phyloP scores from a whole-genome alignment of 2,888 invertebrate species.

The Ferrisia virgata region DNA sequence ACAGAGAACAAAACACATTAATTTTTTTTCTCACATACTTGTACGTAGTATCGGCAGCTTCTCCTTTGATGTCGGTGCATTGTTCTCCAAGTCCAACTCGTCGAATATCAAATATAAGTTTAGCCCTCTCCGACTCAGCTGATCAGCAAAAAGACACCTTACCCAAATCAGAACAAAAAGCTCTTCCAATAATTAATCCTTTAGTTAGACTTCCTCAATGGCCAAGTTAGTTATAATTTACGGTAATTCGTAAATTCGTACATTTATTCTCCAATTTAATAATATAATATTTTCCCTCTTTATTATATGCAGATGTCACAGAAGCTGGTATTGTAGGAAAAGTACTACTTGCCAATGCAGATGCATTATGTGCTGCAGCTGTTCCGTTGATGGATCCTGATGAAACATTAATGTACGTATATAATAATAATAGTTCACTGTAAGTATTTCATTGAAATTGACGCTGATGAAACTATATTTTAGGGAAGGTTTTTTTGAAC shows the following conservation, averaged over 20 bases:
- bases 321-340: slow-evolving; percentile 88
- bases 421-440: no score
- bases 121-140: slow-evolving; percentile 60
- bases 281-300: slow-evolving; percentile 10
- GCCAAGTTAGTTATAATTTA: slow-evolving; percentile 64
- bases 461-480: not conserved
- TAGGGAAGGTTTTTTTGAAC: slow-evolving; percentile 84
- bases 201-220: slow-evolving; percentile 81
- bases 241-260: not conserved
- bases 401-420: slow-evolving; percentile 68
- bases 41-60: slow-evolving; percentile 56
- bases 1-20: not conserved
- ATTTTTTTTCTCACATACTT: not conserved
- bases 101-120: slow-evolving; percentile 85
- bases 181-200: slow-evolving; percentile 85
- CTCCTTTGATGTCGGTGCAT: slow-evolving; percentile 56
- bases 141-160: slow-evolving; percentile 60
- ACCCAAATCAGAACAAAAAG: slow-evolving; percentile 57
- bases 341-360: slow-evolving; percentile 91
- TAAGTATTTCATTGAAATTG: not conserved
- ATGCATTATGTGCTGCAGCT: slow-evolving; percentile 93
- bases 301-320: slow-evolving; percentile 59
- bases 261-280: not conserved
- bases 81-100: slow-evolving; percentile 82
- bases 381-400: slow-evolving; percentile 92